Evolutionary conservation across 2,797 vertebrate genomes (phyloP).

Genomic region (Pangasius sanitwongsei): DNA sequence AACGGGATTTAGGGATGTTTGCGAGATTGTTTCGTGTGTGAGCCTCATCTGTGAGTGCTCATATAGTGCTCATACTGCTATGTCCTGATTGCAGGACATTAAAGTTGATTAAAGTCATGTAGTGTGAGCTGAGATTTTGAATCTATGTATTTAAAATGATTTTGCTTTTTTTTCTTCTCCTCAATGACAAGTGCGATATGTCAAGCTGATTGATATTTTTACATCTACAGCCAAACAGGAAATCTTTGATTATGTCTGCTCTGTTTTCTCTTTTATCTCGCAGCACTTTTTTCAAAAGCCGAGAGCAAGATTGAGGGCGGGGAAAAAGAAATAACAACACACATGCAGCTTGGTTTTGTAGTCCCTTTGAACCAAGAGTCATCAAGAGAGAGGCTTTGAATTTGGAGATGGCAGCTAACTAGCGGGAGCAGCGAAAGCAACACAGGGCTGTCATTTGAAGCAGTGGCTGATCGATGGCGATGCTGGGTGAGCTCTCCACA

Average conservation of each 20-base stretch:
- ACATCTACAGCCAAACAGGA: constrained; percentile 38
- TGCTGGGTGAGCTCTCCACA: constrained; percentile 12
- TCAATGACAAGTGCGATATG: neutral
- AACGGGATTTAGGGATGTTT: neutral
- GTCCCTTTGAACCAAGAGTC: constrained; percentile 46
- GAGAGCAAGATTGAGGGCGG: constrained; percentile 1
- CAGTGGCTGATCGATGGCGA: constrained; percentile 36
- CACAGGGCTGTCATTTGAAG: constrained; percentile 15
- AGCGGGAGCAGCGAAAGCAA: constrained; percentile 24
- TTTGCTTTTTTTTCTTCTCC: constrained; percentile 32
- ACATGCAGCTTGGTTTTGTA: constrained; percentile 53
- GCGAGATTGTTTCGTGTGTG: neutral
- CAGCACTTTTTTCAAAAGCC: constrained; percentile 44
- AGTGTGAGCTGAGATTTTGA: neutral
- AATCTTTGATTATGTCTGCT: constrained; percentile 44
- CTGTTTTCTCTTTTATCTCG: constrained; percentile 27
- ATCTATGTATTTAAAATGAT: constrained; percentile 3
- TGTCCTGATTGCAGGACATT: neutral
- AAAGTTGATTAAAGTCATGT: neutral
- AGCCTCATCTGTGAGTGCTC: neutral
- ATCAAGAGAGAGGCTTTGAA: constrained; percentile 13
- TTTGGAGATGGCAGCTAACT: constrained; percentile 25
- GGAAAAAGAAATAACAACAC: constrained; percentile 51
- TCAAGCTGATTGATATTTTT: constrained; percentile 5
- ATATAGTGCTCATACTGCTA: neutral